Evolutionary conservation across 2,113 vertebrate genomes (phyloP).

Genomic region (Phyllostomus hastatus): DNA sequence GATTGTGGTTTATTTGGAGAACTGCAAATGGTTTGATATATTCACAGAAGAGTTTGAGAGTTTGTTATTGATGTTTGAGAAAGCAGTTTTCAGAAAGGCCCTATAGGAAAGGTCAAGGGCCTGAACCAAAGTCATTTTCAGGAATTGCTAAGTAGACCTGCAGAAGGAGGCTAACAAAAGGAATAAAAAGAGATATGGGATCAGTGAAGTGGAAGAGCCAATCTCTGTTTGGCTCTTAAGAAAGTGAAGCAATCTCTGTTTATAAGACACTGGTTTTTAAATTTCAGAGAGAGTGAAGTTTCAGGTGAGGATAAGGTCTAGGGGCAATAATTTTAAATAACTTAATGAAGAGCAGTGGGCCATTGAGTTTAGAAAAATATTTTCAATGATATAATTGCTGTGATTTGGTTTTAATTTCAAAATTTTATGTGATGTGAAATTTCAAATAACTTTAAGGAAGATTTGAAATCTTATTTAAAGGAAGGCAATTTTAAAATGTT

Average conservation of each 20-base stretch:
- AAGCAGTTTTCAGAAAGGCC: not conserved
- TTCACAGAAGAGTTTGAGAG: not conserved
- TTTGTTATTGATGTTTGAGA: slow-evolving; percentile 1
- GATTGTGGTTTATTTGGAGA: not conserved
- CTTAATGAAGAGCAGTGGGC: not conserved
- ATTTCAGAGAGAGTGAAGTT: not conserved
- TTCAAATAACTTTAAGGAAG: not conserved
- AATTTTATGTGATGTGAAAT: not conserved
- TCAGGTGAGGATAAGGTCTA: not conserved
- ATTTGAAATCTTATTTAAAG: not conserved
- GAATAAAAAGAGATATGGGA: not conserved
- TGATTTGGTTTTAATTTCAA: not conserved
- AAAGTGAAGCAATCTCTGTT: not conserved
- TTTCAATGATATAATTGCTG: slow-evolving; percentile 1
- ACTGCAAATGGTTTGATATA: not conserved
- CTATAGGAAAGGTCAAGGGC: not conserved
- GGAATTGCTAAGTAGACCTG: not conserved
- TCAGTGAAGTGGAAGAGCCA: not conserved
- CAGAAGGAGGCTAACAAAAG: not conserved
- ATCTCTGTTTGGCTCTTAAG: too few species aligned
- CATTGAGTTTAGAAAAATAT: not conserved
- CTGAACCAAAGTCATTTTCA: not conserved
- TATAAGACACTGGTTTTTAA: not conserved
- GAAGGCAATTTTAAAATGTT: not conserved
- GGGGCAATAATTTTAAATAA: not conserved